Percentiles rank a stretch among this genome's conserved stretches.
These are phyloP conservation scores for Drosophila rhopaloa DNA, from an alignment of 1,140 invertebrate genomes.

Conservation along the genomic window DNA sequence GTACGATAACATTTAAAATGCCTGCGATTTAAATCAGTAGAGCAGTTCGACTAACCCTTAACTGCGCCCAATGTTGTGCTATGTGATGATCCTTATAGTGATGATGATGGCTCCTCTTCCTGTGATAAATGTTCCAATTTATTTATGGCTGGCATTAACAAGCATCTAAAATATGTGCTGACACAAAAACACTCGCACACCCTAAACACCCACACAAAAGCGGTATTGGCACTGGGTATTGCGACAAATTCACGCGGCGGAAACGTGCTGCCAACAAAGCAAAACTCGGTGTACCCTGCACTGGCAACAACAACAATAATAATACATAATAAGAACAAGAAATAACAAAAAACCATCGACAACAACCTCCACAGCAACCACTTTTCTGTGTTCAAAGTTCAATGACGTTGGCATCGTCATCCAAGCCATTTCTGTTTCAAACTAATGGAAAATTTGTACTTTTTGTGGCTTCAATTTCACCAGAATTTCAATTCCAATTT, in stretches of 20 bases:
- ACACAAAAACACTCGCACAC: constrained; percentile 41
- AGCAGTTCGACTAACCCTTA: neutral
- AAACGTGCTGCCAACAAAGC: constrained; percentile 55
- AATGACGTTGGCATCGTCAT: constrained; percentile 54
- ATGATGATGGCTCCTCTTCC: constrained; percentile 19
- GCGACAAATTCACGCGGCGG: constrained; percentile 51
- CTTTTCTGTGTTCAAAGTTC: constrained; percentile 42
- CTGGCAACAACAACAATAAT: constrained; percentile 21
- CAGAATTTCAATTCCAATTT: constrained; percentile 1
- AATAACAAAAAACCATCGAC: constrained; percentile 23
- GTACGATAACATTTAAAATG: too few species aligned
- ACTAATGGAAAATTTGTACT: constrained; percentile 33
- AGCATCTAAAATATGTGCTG: constrained; percentile 65
- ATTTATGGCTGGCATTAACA: constrained; percentile 66
- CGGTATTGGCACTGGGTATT: constrained; percentile 39
- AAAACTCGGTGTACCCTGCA: constrained; percentile 32
- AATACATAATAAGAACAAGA: constrained; percentile 18
- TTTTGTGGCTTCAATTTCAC: constrained; percentile 15
- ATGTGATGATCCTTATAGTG: constrained; percentile 39
- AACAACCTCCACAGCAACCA: constrained; percentile 25
- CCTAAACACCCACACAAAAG: constrained; percentile 35
- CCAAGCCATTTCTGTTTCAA: constrained; percentile 13
- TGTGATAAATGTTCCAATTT: constrained; percentile 41
- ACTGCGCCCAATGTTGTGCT: constrained; percentile 36
- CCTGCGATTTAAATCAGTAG: neutral